Conservation (phyloP, 2,888 invertebrate genomes). For the Adelphocoris suturalis region DNA sequence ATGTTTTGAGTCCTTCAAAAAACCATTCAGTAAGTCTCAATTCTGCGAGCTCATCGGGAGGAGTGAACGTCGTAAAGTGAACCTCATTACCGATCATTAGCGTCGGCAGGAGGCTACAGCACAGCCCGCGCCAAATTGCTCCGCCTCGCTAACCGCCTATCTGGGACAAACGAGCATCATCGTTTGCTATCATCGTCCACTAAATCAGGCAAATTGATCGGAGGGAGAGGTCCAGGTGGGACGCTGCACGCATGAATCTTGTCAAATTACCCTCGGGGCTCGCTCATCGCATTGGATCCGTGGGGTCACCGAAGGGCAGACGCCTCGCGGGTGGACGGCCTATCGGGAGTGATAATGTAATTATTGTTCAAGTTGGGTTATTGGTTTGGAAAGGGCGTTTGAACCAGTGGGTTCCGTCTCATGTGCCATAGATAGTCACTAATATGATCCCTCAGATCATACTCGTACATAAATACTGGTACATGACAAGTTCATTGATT, state of each 20-base stretch:
- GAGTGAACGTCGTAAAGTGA: constrained; percentile 11
- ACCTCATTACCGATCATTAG: constrained; percentile 32
- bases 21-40: not conserved
- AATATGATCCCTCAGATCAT: too few species aligned
- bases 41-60: not conserved
- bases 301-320: not conserved
- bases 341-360: constrained; percentile 6
- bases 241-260: constrained; percentile 27
- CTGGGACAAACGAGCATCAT: constrained; percentile 31
- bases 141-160: constrained; percentile 17
- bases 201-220: constrained; percentile 39
- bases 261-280: constrained; percentile 12
- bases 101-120: not conserved
- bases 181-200: constrained; percentile 29
- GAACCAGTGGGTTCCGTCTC: not conserved
- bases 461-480: too few species aligned
- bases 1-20: too few species aligned
- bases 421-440: not conserved
- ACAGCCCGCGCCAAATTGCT: constrained; percentile 19
- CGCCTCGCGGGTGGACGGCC: not conserved
- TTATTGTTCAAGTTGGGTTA: not conserved
- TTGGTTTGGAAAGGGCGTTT: not conserved
- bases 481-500: too few species aligned
- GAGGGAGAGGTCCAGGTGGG: constrained; percentile 17
- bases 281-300: not conserved